Evolutionary conservation across 2,888 invertebrate genomes (phyloP).

Genomic region (Lepetodrilus schrolli): DNA sequence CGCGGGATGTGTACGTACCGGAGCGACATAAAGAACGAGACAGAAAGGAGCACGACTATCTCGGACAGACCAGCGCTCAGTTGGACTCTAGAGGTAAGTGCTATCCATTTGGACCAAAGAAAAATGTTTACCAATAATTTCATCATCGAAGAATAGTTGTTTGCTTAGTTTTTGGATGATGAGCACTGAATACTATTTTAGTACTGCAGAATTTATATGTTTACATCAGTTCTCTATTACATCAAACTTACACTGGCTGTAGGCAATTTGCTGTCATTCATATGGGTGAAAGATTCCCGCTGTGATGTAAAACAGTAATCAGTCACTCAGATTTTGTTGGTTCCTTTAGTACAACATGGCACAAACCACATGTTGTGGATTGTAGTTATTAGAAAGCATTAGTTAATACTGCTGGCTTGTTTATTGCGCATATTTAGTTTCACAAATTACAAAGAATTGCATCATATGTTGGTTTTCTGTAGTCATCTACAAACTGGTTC

Average conservation of each 20-base stretch:
- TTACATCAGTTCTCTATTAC: too few species aligned
- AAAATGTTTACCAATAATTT: too few species aligned
- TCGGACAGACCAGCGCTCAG: conserved; percentile 15
- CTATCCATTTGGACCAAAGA: too few species aligned
- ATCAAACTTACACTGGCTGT: background rate
- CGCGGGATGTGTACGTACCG: background rate
- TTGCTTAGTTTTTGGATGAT: too few species aligned
- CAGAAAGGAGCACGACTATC: conserved; percentile 22
- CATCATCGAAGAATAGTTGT: too few species aligned
- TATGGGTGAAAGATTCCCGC: too few species aligned
- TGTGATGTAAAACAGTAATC: too few species aligned
- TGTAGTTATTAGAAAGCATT: too few species aligned
- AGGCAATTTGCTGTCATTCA: background rate
- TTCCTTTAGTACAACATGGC: background rate
- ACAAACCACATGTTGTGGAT: background rate
- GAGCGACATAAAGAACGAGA: conserved; percentile 25
- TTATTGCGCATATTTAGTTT: background rate
- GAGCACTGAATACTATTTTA: too few species aligned
- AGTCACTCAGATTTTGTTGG: too few species aligned
- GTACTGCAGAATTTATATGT: too few species aligned
- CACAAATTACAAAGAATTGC: background rate
- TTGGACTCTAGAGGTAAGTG: conserved; percentile 30
- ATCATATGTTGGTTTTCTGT: background rate
- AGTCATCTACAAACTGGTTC: conserved; percentile 12
- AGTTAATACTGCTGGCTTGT: too few species aligned